Evolutionary conservation across 2,797 vertebrate species (phyloP).

Genomic region (Taeniopygia guttata): DNA sequence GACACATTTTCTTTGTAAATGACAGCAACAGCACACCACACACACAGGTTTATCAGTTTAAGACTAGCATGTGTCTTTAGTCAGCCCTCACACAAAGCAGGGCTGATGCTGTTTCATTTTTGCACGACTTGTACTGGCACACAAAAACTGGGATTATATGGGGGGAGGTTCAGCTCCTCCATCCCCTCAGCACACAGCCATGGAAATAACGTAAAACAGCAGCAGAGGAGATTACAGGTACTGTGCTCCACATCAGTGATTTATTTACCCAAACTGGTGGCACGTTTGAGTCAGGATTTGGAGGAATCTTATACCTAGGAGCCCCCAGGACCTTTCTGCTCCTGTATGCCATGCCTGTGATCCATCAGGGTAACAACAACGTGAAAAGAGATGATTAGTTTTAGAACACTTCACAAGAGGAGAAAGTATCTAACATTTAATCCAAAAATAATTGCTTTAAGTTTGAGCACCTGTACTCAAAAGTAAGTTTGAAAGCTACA

Average conservation of each 20-base stretch:
- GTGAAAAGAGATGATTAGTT: background rate
- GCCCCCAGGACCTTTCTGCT: background rate
- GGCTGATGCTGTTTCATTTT: background rate
- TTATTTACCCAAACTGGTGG: background rate
- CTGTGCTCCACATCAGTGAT: background rate
- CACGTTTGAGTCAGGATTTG: background rate
- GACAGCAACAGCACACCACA: background rate
- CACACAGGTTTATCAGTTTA: background rate
- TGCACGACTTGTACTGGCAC: background rate
- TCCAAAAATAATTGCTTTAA: background rate
- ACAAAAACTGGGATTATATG: too few relatives aligned
- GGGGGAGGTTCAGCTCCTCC: background rate
- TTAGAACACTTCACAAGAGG: background rate
- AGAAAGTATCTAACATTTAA: background rate
- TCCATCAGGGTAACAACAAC: background rate
- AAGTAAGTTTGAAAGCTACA: background rate
- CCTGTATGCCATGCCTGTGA: background rate
- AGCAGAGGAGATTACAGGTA: background rate
- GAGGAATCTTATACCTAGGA: fast-evolving
- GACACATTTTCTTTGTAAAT: background rate
- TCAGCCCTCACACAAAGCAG: background rate
- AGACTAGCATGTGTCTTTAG: background rate
- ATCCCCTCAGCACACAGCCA: background rate
- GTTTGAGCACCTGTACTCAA: background rate
- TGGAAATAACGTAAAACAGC: background rate